These are phyloP conservation scores for Apotomis capreana DNA, from an alignment of 2,888 invertebrate genomes.

Conservation along the genomic window DNA sequence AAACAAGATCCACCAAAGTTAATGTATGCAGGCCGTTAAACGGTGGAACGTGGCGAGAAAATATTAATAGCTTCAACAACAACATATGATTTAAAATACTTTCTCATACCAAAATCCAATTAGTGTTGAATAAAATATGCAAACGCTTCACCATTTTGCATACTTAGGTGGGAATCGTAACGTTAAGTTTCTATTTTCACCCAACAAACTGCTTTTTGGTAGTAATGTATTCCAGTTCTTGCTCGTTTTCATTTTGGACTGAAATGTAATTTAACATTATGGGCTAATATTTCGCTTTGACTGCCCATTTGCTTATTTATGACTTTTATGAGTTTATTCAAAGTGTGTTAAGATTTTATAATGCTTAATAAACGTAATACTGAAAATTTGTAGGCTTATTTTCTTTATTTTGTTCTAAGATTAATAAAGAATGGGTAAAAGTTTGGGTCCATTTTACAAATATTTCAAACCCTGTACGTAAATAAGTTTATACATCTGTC, in stretches of 20 bases:
- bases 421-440: not conserved
- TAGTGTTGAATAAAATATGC: conserved; percentile 37
- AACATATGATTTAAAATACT: conserved; percentile 17
- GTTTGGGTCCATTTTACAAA: no score
- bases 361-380: not conserved
- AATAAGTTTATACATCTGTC: no score
- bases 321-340: conserved; percentile 12
- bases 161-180: conserved; percentile 27
- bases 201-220: conserved; percentile 20
- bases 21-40: not conserved
- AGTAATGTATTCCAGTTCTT: conserved; percentile 22
- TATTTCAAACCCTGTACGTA: no score
- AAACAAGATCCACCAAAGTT: not conserved
- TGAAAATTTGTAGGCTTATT: not conserved
- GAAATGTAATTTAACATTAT: conserved; percentile 20
- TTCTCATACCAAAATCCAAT: conserved; percentile 31
- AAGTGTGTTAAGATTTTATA: conserved; percentile 24
- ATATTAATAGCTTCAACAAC: conserved; percentile 20
- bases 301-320: conserved; percentile 25
- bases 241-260: conserved; percentile 26
- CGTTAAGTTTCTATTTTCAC: conserved; percentile 28
- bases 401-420: not conserved
- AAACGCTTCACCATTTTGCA: conserved; percentile 25
- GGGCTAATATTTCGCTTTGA: conserved; percentile 17
- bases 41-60: conserved; percentile 14